Percentiles rank a stretch among this genome's conserved stretches.
Evolutionary conservation across 2,888 invertebrate genomes (phyloP).

Genomic region (Clostera curtula): DNA sequence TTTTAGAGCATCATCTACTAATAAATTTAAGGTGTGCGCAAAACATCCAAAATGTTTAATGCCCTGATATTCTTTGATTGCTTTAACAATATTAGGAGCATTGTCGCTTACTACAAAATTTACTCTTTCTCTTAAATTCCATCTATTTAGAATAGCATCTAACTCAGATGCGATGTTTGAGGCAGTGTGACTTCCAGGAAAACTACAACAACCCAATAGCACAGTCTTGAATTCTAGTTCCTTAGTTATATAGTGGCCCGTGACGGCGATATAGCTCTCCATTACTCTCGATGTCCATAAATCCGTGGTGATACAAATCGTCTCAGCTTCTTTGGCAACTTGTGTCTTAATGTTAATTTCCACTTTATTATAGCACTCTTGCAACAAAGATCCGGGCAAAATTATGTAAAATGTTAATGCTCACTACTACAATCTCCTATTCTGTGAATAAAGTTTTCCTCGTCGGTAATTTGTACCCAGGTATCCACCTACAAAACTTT

Average conservation of each 20-base stretch:
- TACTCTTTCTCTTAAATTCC: not conserved
- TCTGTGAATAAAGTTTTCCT: too few species aligned
- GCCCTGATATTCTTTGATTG: not conserved
- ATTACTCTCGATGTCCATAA: constrained; percentile 6
- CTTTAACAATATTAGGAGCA: constrained; percentile 1
- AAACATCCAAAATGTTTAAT: not conserved
- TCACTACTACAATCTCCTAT: too few species aligned
- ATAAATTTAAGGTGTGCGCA: not conserved
- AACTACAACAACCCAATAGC: constrained; percentile 6
- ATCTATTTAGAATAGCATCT: not conserved
- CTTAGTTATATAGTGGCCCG: too few species aligned
- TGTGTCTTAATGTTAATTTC: not conserved
- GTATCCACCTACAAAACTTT: constrained; percentile 3
- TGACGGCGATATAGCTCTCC: constrained; percentile 7
- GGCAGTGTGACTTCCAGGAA: constrained; percentile 7
- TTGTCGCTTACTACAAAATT: constrained; percentile 8
- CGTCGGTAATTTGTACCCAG: constrained; percentile 4
- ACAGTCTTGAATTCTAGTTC: constrained; percentile 5
- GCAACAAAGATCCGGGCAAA: not conserved
- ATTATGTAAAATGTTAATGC: too few species aligned
- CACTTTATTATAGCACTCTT: not conserved
- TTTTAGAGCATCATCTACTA: not conserved
- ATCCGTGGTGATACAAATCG: constrained; percentile 6
- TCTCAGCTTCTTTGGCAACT: constrained; percentile 4
- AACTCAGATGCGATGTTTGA: constrained; percentile 5